Evolutionary conservation across 2,113 vertebrate genomes (phyloP).

Genomic region (Bubalus kerabau): DNA sequence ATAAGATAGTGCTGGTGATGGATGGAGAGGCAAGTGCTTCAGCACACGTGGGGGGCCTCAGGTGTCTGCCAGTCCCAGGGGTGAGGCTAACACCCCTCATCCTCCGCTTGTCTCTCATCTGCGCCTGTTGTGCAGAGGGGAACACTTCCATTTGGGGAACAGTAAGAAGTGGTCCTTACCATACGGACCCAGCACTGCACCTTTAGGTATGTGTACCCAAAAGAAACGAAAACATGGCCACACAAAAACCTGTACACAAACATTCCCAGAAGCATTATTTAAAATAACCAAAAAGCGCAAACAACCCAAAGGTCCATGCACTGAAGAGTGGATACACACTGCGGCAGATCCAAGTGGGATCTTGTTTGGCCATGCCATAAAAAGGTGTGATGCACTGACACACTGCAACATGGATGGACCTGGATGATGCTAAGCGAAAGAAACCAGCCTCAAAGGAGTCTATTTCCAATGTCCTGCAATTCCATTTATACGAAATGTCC

Average conservation of each 20-base stretch:
- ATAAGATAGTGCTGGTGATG: accelerated
- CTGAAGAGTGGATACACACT: no score
- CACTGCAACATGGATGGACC: accelerated
- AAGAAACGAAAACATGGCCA: background rate
- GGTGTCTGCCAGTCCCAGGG: background rate
- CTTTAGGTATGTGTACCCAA: background rate
- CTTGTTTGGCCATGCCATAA: background rate
- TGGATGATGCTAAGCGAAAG: background rate
- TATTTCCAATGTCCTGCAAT: accelerated
- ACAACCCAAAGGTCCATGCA: background rate
- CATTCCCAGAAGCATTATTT: background rate
- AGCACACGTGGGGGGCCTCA: background rate
- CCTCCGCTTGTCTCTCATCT: accelerated
- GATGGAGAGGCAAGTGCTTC: accelerated
- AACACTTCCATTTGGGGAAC: background rate
- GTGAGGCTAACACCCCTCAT: accelerated
- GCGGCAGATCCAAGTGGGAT: accelerated
- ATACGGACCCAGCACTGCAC: background rate
- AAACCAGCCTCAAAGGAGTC: background rate
- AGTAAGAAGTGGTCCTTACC: background rate
- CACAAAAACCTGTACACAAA: accelerated
- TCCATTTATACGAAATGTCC: background rate
- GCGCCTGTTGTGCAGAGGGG: background rate
- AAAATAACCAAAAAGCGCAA: background rate
- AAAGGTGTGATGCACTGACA: background rate